These are phyloP conservation scores for Cavia porcellus DNA, from an alignment of 2,113 vertebrate species.

Conservation along the genomic window DNA sequence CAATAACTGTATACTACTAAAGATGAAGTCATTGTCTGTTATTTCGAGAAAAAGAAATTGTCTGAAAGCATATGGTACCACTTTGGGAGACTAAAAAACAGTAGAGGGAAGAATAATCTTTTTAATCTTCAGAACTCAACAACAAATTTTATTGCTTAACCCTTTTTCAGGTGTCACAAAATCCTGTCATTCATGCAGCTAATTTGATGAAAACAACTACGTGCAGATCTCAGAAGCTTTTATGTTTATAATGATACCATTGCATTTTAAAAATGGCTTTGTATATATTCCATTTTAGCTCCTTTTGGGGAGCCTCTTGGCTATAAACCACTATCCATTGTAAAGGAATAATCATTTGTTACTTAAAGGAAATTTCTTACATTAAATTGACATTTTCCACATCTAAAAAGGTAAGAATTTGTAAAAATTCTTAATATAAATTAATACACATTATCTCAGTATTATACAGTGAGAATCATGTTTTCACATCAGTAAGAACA, in stretches of 20 bases:
- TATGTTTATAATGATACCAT: neutral
- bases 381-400: neutral
- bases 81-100: constrained; percentile 10
- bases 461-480: neutral
- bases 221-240: neutral
- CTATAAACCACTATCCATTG: neutral
- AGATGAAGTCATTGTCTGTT: neutral
- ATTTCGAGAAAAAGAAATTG: neutral
- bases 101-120: neutral
- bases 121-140: constrained; percentile 15
- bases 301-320: neutral
- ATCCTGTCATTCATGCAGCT: neutral
- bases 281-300: neutral
- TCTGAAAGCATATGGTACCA: neutral
- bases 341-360: neutral
- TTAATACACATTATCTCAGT: neutral
- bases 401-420: neutral
- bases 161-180: neutral
- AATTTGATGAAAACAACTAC: neutral
- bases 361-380: constrained; percentile 34
- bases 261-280: neutral
- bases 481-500: neutral
- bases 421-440: constrained; percentile 12
- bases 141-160: neutral
- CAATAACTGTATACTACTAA: neutral